phyloP scores from a whole-genome alignment of 2,113 vertebrate species.

The Microcebus jonahi region DNA sequence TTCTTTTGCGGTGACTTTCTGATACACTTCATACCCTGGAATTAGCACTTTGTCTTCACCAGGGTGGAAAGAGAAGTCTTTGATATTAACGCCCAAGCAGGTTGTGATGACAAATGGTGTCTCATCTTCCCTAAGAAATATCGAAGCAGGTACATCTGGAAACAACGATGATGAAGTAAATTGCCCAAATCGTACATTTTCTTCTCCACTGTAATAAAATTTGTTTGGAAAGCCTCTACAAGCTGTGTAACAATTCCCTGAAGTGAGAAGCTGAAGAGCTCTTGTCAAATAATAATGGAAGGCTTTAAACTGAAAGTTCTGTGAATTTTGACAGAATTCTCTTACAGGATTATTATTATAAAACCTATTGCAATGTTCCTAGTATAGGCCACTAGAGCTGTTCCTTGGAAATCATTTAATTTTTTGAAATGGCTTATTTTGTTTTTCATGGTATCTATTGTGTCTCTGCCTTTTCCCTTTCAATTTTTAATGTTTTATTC shows the following conservation, averaged over 20 bases:
- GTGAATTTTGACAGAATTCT: background rate
- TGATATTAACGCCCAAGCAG: background rate
- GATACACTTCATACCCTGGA: constrained; percentile 5
- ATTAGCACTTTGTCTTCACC: background rate
- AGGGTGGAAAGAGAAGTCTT: background rate
- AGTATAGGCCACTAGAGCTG: background rate
- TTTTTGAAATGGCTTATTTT: background rate
- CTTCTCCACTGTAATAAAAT: background rate
- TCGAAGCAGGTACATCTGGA: accelerated
- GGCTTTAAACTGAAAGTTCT: constrained; percentile 15
- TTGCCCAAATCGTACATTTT: constrained; percentile 34
- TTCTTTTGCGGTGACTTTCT: background rate
- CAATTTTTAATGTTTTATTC: background rate
- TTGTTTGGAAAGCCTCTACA: background rate
- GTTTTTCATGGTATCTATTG: background rate
- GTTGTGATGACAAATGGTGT: constrained; percentile 40
- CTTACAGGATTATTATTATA: background rate
- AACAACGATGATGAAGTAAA: background rate
- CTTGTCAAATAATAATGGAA: constrained; percentile 68
- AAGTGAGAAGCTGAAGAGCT: constrained; percentile 48
- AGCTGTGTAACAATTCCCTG: background rate
- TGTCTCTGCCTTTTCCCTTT: background rate
- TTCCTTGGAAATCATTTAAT: background rate
- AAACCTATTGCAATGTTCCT: background rate
- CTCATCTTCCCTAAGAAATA: accelerated